A percentile compares a stretch with the other conserved stretches of the same genome.
These are phyloP conservation scores for Lemur catta DNA, from an alignment of 2,797 vertebrate genomes.

Conservation along the genomic window DNA sequence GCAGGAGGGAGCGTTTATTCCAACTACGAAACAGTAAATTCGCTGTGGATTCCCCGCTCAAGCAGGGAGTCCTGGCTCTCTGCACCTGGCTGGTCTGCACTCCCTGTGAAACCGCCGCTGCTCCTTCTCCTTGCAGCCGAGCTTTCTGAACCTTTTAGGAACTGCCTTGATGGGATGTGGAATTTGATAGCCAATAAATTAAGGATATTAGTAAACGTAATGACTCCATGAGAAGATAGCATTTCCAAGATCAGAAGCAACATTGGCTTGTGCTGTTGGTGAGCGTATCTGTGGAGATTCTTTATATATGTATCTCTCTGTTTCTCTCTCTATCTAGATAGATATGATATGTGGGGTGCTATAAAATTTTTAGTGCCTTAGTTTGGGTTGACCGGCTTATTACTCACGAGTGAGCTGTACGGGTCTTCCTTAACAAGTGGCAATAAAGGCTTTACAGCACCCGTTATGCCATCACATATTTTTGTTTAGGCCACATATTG, in stretches of 20 bases:
- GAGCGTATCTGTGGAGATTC: neutral
- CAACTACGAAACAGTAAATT: neutral
- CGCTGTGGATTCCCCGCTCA: neutral
- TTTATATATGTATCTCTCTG: constrained; percentile 9
- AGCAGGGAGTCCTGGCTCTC: neutral
- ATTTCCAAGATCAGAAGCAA: neutral
- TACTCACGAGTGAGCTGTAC: constrained; percentile 71
- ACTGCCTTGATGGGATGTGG: constrained; percentile 28
- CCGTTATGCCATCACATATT: constrained; percentile 59
- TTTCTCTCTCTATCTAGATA: constrained; percentile 45
- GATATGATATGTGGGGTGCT: constrained; percentile 69
- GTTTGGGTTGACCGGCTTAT: constrained; percentile 75
- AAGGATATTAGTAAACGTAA: constrained; percentile 17
- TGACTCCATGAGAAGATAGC: neutral
- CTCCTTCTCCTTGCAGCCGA: neutral
- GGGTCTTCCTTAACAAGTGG: constrained; percentile 76
- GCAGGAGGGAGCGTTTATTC: neutral
- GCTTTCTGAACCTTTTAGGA: constrained; percentile 48
- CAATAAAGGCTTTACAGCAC: constrained; percentile 71
- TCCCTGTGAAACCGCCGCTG: neutral
- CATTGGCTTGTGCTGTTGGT: neutral
- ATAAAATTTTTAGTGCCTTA: constrained; percentile 74
- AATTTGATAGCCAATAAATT: constrained; percentile 41
- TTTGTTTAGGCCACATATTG: constrained; percentile 72
- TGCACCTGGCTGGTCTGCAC: neutral